A percentile compares a stretch with the other conserved stretches of the same genome.
Evolutionary conservation across 2,113 vertebrate species (phyloP).

Genomic region (western clawed frog (Xenopus tropicalis)): DNA sequence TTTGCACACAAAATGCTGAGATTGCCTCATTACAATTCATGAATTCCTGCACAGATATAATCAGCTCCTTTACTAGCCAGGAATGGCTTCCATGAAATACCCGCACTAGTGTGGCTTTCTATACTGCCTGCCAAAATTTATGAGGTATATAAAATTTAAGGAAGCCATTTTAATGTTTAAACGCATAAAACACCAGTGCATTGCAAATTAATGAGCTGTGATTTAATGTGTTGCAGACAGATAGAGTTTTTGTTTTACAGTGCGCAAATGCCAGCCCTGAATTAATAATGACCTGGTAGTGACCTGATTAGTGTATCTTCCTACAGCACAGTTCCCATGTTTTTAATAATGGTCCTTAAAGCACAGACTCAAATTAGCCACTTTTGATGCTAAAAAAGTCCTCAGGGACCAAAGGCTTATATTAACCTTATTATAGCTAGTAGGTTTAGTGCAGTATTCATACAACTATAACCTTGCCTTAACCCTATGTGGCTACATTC

Average conservation of each 20-base stretch:
- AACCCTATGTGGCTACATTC: no score
- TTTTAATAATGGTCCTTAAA: no score
- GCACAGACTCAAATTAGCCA: no score
- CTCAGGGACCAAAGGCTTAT: no score
- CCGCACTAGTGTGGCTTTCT: slow-evolving; percentile 13
- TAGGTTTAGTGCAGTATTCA: no score
- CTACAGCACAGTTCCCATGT: neutral
- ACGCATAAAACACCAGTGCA: slow-evolving; percentile 20
- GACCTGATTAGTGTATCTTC: neutral
- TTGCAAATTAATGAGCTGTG: slow-evolving; percentile 16
- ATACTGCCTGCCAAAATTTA: slow-evolving; percentile 28
- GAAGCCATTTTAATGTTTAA: slow-evolving; percentile 40
- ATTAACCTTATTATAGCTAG: no score
- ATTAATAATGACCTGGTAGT: slow-evolving; percentile 11
- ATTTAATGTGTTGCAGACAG: slow-evolving; percentile 29
- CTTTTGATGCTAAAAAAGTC: no score
- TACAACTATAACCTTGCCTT: no score
- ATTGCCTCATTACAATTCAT: slow-evolving; percentile 37
- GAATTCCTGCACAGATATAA: slow-evolving; percentile 39
- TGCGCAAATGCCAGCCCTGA: slow-evolving; percentile 13
- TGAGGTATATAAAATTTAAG: slow-evolving; percentile 17
- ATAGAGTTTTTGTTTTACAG: slow-evolving; percentile 12
- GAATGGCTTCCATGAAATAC: slow-evolving; percentile 4
- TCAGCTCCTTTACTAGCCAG: neutral
- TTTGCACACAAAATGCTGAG: slow-evolving; percentile 15